Evolutionary conservation across 2,888 invertebrate genomes (phyloP).

Genomic region (Coenonympha glycerion): DNA sequence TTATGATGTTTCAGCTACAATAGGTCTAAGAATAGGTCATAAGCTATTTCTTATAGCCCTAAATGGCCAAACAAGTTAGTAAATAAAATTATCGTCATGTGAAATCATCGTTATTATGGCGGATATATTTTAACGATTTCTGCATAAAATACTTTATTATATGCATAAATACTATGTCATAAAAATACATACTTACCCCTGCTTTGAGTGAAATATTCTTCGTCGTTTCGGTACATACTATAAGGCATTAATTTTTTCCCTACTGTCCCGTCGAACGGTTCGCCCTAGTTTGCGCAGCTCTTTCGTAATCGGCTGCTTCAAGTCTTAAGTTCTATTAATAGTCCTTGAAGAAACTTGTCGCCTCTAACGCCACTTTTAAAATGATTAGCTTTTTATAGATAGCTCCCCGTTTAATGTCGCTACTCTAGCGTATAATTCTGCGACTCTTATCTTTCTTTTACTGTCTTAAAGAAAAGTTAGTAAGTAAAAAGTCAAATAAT

Average conservation of each 20-base stretch:
- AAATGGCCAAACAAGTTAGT: too few relatives aligned
- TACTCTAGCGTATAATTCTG: constrained; percentile 8
- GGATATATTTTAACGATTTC: too few relatives aligned
- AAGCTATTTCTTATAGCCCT: too few relatives aligned
- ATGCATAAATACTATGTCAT: too few relatives aligned
- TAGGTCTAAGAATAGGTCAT: too few relatives aligned
- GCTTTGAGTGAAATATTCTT: neutral
- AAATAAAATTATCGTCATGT: too few relatives aligned
- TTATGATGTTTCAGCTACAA: too few relatives aligned
- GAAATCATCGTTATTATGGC: too few relatives aligned
- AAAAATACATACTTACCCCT: neutral
- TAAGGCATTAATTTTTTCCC: constrained; percentile 5
- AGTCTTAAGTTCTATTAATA: constrained; percentile 23
- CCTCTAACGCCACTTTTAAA: constrained; percentile 23
- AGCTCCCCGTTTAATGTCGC: constrained; percentile 6
- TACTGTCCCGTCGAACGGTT: constrained; percentile 7
- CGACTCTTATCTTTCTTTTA: neutral
- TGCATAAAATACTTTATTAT: too few relatives aligned
- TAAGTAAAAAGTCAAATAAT: too few relatives aligned
- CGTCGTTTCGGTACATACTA: too few relatives aligned
- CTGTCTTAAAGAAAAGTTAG: neutral
- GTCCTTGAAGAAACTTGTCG: constrained; percentile 19
- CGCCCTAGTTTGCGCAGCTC: constrained; percentile 14
- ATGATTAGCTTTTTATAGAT: constrained; percentile 22
- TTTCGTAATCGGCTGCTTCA: constrained; percentile 17